Conservation (phyloP, 2,888 invertebrate species). For the Machimus atricapillus region DNA sequence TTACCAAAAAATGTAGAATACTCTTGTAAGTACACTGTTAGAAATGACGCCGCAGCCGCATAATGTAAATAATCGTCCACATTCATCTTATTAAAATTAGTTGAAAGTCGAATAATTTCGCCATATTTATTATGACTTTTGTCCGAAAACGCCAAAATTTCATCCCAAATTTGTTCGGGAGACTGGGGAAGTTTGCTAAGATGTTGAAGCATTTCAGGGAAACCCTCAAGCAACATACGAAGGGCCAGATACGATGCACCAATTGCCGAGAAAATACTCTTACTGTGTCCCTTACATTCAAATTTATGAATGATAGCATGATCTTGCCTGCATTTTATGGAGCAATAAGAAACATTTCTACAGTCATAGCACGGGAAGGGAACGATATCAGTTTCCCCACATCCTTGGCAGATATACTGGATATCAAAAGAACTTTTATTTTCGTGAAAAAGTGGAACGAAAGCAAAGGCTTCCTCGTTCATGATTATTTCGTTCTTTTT, state of each 20-base stretch:
- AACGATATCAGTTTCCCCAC: slow-evolving; percentile 67
- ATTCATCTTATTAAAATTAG: slow-evolving; percentile 74
- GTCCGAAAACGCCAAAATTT: slow-evolving; percentile 55
- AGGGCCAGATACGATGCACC: slow-evolving; percentile 82
- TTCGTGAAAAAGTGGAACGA: slow-evolving; percentile 67
- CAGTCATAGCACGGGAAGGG: slow-evolving; percentile 73
- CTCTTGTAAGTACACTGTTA: slow-evolving; percentile 68
- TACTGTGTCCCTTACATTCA: slow-evolving; percentile 72
- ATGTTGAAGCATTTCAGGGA: background rate
- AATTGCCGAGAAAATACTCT: slow-evolving; percentile 71
- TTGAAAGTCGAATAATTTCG: slow-evolving; percentile 68
- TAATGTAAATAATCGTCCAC: slow-evolving; percentile 74
- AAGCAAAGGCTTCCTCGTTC: slow-evolving; percentile 80
- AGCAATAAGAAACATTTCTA: slow-evolving; percentile 71
- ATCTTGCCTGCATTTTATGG: slow-evolving; percentile 66
- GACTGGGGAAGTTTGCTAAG: background rate
- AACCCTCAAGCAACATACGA: slow-evolving; percentile 68
- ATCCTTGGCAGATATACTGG: slow-evolving; percentile 72
- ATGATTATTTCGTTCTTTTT: slow-evolving; percentile 76
- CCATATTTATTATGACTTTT: background rate
- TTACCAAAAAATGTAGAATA: slow-evolving; percentile 68
- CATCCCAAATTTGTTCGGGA: slow-evolving; percentile 8
- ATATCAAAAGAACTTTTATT: background rate
- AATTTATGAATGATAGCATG: slow-evolving; percentile 69
- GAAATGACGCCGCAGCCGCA: slow-evolving; percentile 71